Conservation (phyloP, 2,888 invertebrate species). For the Athalia rosae region DNA sequence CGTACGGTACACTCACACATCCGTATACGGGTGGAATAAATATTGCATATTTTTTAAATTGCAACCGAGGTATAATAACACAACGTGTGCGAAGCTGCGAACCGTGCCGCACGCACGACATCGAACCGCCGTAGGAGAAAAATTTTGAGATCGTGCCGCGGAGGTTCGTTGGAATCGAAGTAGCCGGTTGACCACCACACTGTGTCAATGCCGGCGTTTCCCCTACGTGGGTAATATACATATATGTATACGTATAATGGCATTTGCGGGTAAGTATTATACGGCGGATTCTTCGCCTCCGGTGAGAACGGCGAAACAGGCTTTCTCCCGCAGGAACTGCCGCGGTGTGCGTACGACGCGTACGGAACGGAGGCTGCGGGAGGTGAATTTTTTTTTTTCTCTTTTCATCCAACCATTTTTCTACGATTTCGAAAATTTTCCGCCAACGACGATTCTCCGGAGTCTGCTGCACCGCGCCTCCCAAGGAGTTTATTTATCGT, state of each 20-base stretch:
- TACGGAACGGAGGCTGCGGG: too few species aligned
- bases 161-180: slow-evolving; percentile 37
- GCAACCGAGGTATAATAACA: not conserved
- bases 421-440: too few species aligned
- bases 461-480: too few species aligned
- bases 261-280: not conserved
- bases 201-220: not conserved
- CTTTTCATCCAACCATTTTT: too few species aligned
- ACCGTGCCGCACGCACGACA: not conserved
- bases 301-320: too few species aligned
- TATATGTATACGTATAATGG: not conserved
- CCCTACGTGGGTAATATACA: not conserved
- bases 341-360: too few species aligned
- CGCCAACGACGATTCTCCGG: too few species aligned
- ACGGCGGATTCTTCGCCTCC: too few species aligned
- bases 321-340: too few species aligned
- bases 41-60: not conserved
- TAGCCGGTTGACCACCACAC: slow-evolving; percentile 10
- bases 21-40: too few species aligned
- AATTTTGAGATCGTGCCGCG: slow-evolving; percentile 16
- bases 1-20: not conserved
- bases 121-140: not conserved
- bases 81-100: not conserved
- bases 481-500: too few species aligned
- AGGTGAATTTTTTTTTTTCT: too few species aligned